phyloP scores from a whole-genome alignment of 1,140 invertebrate genomes.

The Zaprionus capensis region DNA sequence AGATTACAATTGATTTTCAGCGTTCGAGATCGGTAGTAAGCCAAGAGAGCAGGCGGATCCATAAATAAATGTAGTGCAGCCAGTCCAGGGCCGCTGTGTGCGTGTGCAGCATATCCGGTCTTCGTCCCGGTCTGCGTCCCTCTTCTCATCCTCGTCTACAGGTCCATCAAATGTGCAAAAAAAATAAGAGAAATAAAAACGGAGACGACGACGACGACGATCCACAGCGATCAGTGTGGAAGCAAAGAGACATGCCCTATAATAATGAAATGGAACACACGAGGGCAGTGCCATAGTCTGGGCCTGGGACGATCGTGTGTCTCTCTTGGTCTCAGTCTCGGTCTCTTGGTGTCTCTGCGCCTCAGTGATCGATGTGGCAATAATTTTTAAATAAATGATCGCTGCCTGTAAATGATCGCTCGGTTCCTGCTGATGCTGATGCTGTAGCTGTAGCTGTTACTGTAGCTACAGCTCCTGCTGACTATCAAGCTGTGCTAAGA shows the following conservation, averaged over 20 bases:
- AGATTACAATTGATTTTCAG: constrained; percentile 74
- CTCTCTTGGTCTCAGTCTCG: constrained; percentile 6
- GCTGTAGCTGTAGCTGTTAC: not conserved
- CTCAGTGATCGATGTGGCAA: constrained; percentile 79
- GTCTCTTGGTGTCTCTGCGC: constrained; percentile 44
- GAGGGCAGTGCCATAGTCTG: constrained; percentile 21
- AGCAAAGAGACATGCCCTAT: constrained; percentile 62
- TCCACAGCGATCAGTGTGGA: constrained; percentile 6
- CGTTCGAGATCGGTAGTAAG: constrained; percentile 19
- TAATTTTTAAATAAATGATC: constrained; percentile 84
- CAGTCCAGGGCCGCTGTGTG: constrained; percentile 28
- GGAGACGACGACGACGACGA: constrained; percentile 8
- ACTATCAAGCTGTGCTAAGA: constrained; percentile 29
- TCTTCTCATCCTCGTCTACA: not conserved
- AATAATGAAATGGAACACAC: constrained; percentile 69
- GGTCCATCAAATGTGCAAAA: constrained; percentile 65
- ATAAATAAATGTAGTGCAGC: constrained; percentile 82
- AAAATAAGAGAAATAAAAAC: constrained; percentile 12
- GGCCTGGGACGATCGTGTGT: constrained; percentile 16
- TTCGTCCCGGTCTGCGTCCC: not conserved
- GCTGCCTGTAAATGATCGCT: constrained; percentile 74
- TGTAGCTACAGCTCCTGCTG: constrained; percentile 23
- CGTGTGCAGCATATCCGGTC: constrained; percentile 78
- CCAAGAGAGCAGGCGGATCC: constrained; percentile 60
- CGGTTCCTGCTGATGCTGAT: constrained; percentile 34